Evolutionary conservation across 64 coral and sea anemone species (phyloP).

Genomic region (Platygyra sinensis): DNA sequence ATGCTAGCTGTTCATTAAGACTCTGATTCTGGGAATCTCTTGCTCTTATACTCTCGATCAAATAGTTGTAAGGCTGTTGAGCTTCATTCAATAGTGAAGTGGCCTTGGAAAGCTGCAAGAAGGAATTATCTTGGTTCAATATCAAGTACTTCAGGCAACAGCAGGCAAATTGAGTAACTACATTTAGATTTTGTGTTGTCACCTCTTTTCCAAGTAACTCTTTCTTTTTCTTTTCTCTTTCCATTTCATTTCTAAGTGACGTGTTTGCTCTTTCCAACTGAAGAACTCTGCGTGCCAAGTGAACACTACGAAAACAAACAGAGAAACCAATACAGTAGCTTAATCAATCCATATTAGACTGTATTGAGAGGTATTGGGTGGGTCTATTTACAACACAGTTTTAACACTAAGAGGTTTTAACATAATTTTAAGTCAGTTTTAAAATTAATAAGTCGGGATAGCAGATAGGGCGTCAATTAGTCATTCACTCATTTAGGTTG

Average conservation of each 20-base stretch:
- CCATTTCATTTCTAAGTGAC: conserved; percentile 82
- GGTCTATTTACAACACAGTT: no score
- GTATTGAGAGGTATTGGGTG: no score
- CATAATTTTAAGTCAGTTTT: background rate
- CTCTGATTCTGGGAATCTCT: conserved; percentile 84
- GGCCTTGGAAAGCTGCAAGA: conserved; percentile 70
- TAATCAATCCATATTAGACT: background rate
- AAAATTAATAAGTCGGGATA: background rate
- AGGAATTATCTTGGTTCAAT: background rate
- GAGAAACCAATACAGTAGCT: background rate
- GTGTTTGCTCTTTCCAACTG: conserved; percentile 93
- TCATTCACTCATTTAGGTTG: background rate
- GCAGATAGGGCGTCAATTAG: background rate
- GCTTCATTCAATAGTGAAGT: conserved; percentile 95
- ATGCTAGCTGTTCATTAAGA: conserved; percentile 72
- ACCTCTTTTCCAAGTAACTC: conserved; percentile 94
- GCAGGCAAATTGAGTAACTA: background rate
- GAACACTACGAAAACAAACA: conserved; percentile 55
- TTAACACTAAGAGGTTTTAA: no score
- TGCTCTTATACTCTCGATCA: conserved; percentile 94
- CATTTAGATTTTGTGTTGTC: background rate
- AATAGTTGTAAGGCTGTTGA: conserved; percentile 96
- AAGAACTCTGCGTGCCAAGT: conserved; percentile 95
- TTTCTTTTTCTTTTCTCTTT: conserved; percentile 76
- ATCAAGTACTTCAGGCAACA: no score